These are phyloP conservation scores for Osmerus eperlanus DNA, from an alignment of 2,113 vertebrate species.

Conservation along the genomic window DNA sequence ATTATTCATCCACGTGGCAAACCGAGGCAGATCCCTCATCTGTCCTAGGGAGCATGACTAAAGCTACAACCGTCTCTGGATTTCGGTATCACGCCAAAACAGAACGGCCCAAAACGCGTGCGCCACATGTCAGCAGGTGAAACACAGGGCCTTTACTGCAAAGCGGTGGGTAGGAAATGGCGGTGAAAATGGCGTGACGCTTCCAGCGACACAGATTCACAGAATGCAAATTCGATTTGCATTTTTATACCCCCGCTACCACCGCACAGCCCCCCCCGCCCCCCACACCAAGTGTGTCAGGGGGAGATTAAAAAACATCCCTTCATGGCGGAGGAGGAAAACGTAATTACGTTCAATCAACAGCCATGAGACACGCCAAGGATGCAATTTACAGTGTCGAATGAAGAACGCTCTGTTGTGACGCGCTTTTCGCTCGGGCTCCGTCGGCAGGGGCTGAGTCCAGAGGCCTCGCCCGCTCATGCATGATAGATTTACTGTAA, in stretches of 20 bases:
- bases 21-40: slow-evolving; percentile 37
- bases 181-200: neutral
- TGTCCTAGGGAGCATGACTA: slow-evolving; percentile 31
- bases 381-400: slow-evolving; percentile 55
- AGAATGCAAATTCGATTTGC: slow-evolving; percentile 29
- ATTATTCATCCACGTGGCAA: slow-evolving; percentile 58
- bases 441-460: slow-evolving; percentile 30
- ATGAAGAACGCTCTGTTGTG: slow-evolving; percentile 33
- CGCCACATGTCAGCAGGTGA: slow-evolving; percentile 25
- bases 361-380: slow-evolving; percentile 44
- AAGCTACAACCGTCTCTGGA: slow-evolving; percentile 9
- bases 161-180: neutral
- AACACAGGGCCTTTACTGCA: slow-evolving; percentile 3
- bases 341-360: slow-evolving; percentile 67
- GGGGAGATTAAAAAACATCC: slow-evolving; percentile 37
- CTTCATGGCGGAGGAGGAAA: slow-evolving; percentile 51
- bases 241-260: slow-evolving; percentile 11
- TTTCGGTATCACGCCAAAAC: neutral
- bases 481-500: slow-evolving; percentile 55
- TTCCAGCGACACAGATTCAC: slow-evolving; percentile 18
- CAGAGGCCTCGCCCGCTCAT: slow-evolving; percentile 40
- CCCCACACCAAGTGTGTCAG: slow-evolving; percentile 20
- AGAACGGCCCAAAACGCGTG: slow-evolving; percentile 5
- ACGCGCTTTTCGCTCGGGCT: slow-evolving; percentile 43
- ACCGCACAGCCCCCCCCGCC: neutral